Evolutionary conservation across 2,888 invertebrate genomes (phyloP), one percentile per base, ranked within the genome.

Genomic region (Electrophaes corylata): DNA sequence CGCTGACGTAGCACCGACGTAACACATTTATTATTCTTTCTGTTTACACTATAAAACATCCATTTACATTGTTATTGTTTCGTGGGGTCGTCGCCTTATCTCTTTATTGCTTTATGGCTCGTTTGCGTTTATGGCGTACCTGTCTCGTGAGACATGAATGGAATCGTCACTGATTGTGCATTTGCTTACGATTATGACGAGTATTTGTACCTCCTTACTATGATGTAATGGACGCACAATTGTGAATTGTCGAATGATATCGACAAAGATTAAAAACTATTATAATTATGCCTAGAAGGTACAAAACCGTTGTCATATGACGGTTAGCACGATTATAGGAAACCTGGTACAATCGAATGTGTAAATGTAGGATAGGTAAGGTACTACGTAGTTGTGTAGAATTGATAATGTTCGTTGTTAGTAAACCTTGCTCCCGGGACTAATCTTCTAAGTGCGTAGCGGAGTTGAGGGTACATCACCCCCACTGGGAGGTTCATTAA

Each of bases 381-480:
- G 20, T 29, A 37, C 66, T 61, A 62, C 57, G 64, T 57, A 58
- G 64, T 56, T 71, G 69, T 71, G 77, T 74, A 70, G 69, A 58
- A 57, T 71, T 70, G 70, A 72, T 71, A 69, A 73, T 76, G 76
- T 72, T 59, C 66, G 68, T 67, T 78, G 84, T 80, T 78, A 84
- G 82, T 82, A 79, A 84, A 81, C 77, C 59, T 81, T 73, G 81
- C 89, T 86, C 88, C 73, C 75, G 88, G 86, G 90, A 86, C 90
- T 91, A 91, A 91, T 91, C 89, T 91, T 79, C 86, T 90, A 89
- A 91, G 91, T 91, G 91, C 90, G 91, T 87, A 81, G 77, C 81
- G 78, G 69, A 64, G 67, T 57, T 63, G 60, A 71, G 69, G 44
- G 66, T 64, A 52, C 55, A 57, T 55, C 39, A 62, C 52, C 33